phyloP scores from a whole-genome alignment of 2,888 invertebrate species.

The Amphiduros pacificus region DNA sequence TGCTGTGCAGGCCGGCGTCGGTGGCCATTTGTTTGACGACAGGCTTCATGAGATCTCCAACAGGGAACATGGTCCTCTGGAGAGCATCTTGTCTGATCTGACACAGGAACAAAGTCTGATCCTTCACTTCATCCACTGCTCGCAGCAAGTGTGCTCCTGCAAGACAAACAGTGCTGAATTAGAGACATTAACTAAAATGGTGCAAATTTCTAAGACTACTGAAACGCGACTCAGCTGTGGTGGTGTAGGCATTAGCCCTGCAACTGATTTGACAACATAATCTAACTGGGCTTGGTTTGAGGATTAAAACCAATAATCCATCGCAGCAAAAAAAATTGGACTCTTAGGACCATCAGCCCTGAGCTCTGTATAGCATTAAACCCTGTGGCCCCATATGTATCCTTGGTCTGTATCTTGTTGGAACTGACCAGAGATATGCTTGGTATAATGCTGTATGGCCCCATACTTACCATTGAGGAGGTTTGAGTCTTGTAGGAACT shows the following conservation, averaged over 20 bases:
- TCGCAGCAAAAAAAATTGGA: no score
- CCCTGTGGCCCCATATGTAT: no score
- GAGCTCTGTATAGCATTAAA: no score
- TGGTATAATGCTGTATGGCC: no score
- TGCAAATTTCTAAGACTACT: neutral
- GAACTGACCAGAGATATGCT: no score
- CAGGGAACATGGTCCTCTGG: slow-evolving; percentile 84
- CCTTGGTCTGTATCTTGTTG: no score
- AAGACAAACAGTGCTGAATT: slow-evolving; percentile 3
- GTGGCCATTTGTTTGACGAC: slow-evolving; percentile 80
- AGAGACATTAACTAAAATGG: neutral
- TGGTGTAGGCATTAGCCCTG: neutral
- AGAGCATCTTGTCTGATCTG: slow-evolving; percentile 80
- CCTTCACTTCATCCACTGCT: slow-evolving; percentile 78
- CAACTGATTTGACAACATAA: neutral
- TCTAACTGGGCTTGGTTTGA: neutral
- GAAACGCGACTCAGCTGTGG: neutral
- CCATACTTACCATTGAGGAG: no score
- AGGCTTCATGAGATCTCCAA: slow-evolving; percentile 76
- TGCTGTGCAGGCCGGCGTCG: slow-evolving; percentile 64
- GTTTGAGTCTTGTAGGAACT: no score
- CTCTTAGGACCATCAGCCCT: no score
- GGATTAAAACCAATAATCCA: no score
- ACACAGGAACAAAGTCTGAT: slow-evolving; percentile 93
- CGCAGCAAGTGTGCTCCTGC: slow-evolving; percentile 72